Conservation (phyloP, 2,888 invertebrate genomes). For the Athalia circularis region DNA sequence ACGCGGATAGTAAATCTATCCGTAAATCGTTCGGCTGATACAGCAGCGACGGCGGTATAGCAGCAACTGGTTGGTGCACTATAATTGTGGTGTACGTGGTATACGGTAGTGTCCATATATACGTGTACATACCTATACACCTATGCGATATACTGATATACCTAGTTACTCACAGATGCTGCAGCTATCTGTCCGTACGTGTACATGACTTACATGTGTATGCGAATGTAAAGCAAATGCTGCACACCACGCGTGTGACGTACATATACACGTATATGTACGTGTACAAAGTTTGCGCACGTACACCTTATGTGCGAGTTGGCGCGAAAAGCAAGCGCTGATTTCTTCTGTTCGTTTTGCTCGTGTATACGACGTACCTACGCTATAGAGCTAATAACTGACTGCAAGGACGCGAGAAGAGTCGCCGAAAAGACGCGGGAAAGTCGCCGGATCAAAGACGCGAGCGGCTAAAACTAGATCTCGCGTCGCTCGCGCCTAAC, state of each 20-base stretch:
- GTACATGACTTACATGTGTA: not conserved
- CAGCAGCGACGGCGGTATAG: no score
- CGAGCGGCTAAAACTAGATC: conserved; percentile 23
- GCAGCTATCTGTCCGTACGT: not conserved
- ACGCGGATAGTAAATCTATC: no score
- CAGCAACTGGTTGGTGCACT: no score
- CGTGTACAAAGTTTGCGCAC: not conserved
- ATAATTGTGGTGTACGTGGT: no score
- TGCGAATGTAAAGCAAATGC: not conserved
- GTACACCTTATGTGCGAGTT: not conserved
- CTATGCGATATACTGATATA: no score
- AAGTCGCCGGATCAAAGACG: conserved; percentile 18
- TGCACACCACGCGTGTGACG: not conserved
- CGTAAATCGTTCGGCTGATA: no score
- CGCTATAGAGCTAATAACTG: conserved; percentile 17
- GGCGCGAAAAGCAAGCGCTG: not conserved
- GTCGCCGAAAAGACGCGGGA: conserved; percentile 32
- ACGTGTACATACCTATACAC: no score
- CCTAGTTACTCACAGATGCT: no score
- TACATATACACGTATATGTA: not conserved
- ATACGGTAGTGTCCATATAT: no score
- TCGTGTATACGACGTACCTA: not conserved
- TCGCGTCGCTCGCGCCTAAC: not conserved
- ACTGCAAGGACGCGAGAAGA: conserved; percentile 28
- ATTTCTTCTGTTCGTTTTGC: not conserved